Conservation (phyloP, 2,113 vertebrate genomes). For the Eulemur rufifrons region DNA sequence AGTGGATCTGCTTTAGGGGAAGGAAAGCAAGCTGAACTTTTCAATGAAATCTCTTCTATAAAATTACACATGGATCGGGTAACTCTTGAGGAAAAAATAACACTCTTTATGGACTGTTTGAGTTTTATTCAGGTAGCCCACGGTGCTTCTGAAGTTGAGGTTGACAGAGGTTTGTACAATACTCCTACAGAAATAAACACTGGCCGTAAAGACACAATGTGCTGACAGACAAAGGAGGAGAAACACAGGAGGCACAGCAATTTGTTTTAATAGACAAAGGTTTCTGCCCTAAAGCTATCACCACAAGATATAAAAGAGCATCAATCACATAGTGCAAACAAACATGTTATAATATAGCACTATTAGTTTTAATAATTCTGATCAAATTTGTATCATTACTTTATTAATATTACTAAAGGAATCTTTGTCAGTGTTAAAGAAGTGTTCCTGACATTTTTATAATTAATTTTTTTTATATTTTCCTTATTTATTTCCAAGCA, state of each 20-base stretch:
- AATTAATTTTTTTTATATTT: not conserved
- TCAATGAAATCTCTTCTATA: not conserved
- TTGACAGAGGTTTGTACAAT: not conserved
- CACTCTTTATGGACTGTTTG: not conserved
- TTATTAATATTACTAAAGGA: not conserved
- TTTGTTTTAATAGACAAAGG: not conserved
- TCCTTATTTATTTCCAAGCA: not conserved
- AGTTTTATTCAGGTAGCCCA: not conserved
- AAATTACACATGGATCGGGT: not conserved
- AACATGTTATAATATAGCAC: not conserved
- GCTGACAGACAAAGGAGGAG: not conserved
- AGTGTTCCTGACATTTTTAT: not conserved
- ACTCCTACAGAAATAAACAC: not conserved
- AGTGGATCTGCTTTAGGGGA: not conserved
- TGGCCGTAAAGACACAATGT: not conserved
- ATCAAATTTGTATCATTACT: not conserved
- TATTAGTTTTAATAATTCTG: not conserved
- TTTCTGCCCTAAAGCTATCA: not conserved
- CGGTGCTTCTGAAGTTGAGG: not conserved
- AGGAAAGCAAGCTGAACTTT: not conserved
- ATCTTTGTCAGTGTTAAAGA: not conserved
- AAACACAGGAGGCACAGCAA: not conserved
- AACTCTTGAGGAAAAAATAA: not conserved
- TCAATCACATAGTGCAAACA: not conserved
- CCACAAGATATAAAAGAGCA: not conserved